Conservation (phyloP, 2,888 invertebrate genomes). For the Eulithis prunata region DNA sequence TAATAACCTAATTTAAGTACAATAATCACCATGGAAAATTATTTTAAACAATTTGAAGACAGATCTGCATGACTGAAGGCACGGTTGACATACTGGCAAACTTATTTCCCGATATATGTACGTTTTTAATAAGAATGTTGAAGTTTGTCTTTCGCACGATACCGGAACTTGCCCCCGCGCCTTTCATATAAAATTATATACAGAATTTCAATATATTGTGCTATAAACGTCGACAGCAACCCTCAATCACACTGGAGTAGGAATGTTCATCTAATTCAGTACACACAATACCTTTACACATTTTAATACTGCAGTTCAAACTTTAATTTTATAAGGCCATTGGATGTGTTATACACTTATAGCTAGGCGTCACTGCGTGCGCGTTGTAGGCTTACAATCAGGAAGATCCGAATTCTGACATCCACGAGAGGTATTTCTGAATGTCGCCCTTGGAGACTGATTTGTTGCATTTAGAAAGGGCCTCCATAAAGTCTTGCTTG, state of each 20-base stretch:
- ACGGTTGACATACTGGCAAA: slow-evolving; percentile 4
- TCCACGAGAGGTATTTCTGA: slow-evolving; percentile 98
- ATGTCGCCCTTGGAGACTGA: slow-evolving; percentile 97
- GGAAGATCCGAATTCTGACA: slow-evolving; percentile 97
- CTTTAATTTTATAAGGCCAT: slow-evolving; percentile 64
- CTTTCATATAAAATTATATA: slow-evolving; percentile 25
- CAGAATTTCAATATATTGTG: slow-evolving; percentile 37
- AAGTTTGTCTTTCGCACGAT: not conserved
- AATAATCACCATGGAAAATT: slow-evolving; percentile 62
- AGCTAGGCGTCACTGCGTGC: slow-evolving; percentile 26
- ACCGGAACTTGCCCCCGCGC: not conserved
- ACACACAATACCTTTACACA: slow-evolving; percentile 57
- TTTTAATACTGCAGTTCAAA: slow-evolving; percentile 74
- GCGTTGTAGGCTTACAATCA: slow-evolving; percentile 80
- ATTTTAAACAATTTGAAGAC: slow-evolving; percentile 35
- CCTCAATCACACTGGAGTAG: slow-evolving; percentile 32
- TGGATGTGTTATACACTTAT: slow-evolving; percentile 40
- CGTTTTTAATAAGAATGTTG: not conserved
- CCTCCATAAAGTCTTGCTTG: slow-evolving; percentile 95
- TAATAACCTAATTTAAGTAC: slow-evolving; percentile 76
- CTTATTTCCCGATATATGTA: not conserved
- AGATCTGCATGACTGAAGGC: slow-evolving; percentile 34
- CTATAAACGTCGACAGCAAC: slow-evolving; percentile 34
- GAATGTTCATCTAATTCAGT: slow-evolving; percentile 42
- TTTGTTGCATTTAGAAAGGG: slow-evolving; percentile 97